Evolutionary conservation across 2,797 vertebrate species (phyloP).

Genomic region (Tapera naevia): DNA sequence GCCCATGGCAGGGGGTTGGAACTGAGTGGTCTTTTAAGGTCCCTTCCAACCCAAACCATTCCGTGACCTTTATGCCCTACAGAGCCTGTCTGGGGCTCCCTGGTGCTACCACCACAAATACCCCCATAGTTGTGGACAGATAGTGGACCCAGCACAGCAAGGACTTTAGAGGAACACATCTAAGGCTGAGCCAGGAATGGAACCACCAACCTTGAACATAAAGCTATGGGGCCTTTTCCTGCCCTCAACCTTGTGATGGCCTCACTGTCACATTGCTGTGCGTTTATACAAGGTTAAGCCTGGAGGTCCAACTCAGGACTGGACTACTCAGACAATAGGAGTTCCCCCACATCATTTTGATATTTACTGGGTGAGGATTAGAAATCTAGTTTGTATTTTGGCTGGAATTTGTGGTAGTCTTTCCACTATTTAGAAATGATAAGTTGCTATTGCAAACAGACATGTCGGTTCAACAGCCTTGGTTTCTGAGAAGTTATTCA

Average conservation of each 20-base stretch:
- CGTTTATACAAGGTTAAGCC: neutral
- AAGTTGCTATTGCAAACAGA: neutral
- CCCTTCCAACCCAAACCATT: no score
- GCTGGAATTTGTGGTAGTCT: neutral
- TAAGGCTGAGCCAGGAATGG: neutral
- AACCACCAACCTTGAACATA: neutral
- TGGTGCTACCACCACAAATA: neutral
- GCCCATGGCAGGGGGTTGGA: no score
- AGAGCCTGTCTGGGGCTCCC: neutral
- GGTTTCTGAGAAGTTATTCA: neutral
- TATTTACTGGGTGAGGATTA: neutral
- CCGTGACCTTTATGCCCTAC: neutral
- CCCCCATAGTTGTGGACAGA: neutral
- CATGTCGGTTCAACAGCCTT: neutral
- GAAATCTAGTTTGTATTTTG: neutral
- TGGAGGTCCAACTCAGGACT: neutral
- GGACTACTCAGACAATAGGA: neutral
- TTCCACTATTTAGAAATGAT: neutral
- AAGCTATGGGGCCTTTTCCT: neutral
- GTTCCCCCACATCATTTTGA: neutral
- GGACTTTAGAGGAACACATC: neutral
- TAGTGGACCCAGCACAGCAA: neutral
- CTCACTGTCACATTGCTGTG: neutral
- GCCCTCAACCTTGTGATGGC: neutral
- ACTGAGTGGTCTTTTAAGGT: no score